These are phyloP conservation scores for Aleiodes leptofemur DNA, from an alignment of 2,888 invertebrate genomes.

Conservation along the genomic window DNA sequence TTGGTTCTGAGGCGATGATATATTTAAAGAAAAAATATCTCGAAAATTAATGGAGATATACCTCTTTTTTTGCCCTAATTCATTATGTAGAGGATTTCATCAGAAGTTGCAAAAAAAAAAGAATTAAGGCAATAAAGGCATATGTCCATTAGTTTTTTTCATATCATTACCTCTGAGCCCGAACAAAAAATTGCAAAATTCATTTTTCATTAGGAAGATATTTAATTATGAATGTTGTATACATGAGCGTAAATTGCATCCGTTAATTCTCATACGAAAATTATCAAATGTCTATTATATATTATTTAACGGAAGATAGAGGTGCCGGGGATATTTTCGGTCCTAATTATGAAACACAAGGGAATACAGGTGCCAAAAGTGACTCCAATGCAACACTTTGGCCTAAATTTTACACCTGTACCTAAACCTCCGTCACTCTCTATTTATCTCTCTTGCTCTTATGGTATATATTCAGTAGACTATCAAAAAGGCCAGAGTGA, in stretches of 20 bases:
- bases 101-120: too few relatives aligned
- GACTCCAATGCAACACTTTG: conserved; percentile 62
- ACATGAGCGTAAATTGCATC: background rate
- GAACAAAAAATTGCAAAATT: too few relatives aligned
- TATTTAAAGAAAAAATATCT: too few relatives aligned
- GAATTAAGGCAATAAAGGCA: too few relatives aligned
- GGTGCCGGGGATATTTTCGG: conserved; percentile 48
- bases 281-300: conserved; percentile 23
- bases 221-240: background rate
- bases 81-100: too few relatives aligned
- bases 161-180: too few relatives aligned
- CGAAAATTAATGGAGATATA: too few relatives aligned
- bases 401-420: conserved; percentile 49
- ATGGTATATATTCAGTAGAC: background rate
- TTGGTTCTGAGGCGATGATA: too few relatives aligned
- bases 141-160: too few relatives aligned
- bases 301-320: conserved; percentile 40
- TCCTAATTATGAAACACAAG: conserved; percentile 59
- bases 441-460: background rate
- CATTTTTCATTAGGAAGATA: background rate
- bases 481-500: conserved; percentile 42
- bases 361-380: conserved; percentile 63
- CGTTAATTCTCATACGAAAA: conserved; percentile 4
- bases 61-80: too few relatives aligned
- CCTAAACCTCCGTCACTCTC: conserved; percentile 25